These are phyloP conservation scores for Lota lota DNA, from an alignment of 2,113 vertebrate genomes.

Conservation along the genomic window DNA sequence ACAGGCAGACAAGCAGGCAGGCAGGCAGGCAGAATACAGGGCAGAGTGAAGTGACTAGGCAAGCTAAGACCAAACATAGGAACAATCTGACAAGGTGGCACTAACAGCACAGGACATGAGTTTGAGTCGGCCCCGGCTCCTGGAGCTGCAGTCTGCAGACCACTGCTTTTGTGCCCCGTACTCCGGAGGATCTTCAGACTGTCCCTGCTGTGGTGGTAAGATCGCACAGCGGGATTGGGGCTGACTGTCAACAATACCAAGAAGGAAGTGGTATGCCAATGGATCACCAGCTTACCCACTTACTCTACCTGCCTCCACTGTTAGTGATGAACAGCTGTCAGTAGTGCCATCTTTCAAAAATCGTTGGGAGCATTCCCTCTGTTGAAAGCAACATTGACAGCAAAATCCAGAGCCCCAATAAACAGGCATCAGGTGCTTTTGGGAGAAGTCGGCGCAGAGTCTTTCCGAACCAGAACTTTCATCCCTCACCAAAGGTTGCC, in stretches of 20 bases:
- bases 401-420: not conserved
- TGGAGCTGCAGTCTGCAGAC: not conserved
- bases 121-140: too few relatives aligned
- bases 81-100: too few relatives aligned
- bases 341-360: constrained; percentile 1
- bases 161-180: not conserved
- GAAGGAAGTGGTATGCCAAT: not conserved
- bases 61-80: too few relatives aligned
- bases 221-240: not conserved
- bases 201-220: not conserved
- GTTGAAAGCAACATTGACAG: not conserved
- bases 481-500: not conserved
- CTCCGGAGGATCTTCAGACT: not conserved
- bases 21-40: too few relatives aligned
- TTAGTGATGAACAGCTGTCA: constrained; percentile 4
- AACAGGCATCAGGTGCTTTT: constrained; percentile 4
- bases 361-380: not conserved
- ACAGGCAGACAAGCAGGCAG: too few relatives aligned
- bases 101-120: too few relatives aligned
- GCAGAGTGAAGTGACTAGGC: too few relatives aligned
- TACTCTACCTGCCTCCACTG: not conserved
- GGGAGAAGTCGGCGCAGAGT: not conserved
- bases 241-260: not conserved
- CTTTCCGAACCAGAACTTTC: not conserved
- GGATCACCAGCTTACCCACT: not conserved